Conservation (phyloP, 2,888 invertebrate species). For the Phlogophora meticulosa region DNA sequence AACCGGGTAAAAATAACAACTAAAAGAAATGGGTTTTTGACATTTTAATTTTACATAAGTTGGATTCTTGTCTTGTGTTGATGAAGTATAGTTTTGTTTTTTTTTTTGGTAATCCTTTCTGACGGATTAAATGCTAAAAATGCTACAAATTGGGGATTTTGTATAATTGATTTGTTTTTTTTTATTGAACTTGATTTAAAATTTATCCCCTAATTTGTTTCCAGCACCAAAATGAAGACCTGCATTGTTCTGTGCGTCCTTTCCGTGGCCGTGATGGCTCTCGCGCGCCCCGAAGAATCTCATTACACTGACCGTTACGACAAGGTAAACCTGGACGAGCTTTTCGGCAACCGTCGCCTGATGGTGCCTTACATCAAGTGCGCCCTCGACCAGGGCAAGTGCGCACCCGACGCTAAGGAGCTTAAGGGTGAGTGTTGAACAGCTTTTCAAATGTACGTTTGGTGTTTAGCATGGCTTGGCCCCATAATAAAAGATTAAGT, state of each 20-base stretch:
- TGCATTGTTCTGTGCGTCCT: slow-evolving; percentile 73
- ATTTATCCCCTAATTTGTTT: neutral
- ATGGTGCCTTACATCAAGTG: slow-evolving; percentile 93
- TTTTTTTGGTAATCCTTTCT: too few species aligned
- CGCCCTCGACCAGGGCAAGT: slow-evolving; percentile 91
- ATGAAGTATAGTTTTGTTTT: too few species aligned
- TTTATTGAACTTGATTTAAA: too few species aligned
- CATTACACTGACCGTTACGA: slow-evolving; percentile 92
- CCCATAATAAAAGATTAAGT: too few species aligned
- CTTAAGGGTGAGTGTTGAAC: slow-evolving; percentile 91
- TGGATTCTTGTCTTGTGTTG: neutral
- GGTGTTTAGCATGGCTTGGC: too few species aligned
- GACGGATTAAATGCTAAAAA: too few species aligned
- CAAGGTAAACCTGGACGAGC: slow-evolving; percentile 92
- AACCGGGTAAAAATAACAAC: neutral
- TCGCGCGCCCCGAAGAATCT: slow-evolving; percentile 71
- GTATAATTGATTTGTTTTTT: too few species aligned
- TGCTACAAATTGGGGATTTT: too few species aligned
- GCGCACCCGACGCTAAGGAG: slow-evolving; percentile 93
- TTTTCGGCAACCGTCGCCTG: slow-evolving; percentile 92
- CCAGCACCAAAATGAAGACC: slow-evolving; percentile 65
- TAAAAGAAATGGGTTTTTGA: neutral
- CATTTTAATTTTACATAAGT: neutral
- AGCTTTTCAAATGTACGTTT: too few species aligned
- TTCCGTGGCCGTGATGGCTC: slow-evolving; percentile 66